A percentile compares a stretch with the other conserved stretches of the same genome.
Evolutionary conservation across 2,797 vertebrate genomes (phyloP).

Genomic region (Zenarchopterus dispar): DNA sequence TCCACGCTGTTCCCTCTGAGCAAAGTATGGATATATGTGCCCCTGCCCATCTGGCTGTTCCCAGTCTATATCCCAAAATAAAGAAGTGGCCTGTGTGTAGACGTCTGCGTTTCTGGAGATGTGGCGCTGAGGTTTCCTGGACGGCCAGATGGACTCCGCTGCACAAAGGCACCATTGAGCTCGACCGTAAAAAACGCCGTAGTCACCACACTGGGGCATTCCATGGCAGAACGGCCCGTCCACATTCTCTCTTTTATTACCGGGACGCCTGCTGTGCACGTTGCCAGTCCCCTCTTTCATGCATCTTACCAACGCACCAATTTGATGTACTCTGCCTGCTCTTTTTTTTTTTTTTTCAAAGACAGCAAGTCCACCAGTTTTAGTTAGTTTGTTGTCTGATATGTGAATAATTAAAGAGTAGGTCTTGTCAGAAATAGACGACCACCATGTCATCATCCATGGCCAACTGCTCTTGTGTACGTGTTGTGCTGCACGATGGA

Average conservation of each 20-base stretch:
- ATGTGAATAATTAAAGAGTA: too few relatives aligned
- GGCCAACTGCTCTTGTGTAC: not conserved
- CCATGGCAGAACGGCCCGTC: conserved; percentile 48
- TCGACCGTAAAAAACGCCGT: conserved; percentile 62
- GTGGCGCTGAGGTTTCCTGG: conserved; percentile 64
- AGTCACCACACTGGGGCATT: conserved; percentile 67
- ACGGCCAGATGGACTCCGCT: conserved; percentile 66
- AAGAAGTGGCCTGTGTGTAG: conserved; percentile 51
- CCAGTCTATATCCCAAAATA: conserved; percentile 60
- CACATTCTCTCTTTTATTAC: conserved; percentile 52
- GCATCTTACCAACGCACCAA: conserved; percentile 29
- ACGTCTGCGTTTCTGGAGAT: conserved; percentile 59
- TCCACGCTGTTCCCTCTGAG: not conserved
- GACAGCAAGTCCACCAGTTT: too few relatives aligned
- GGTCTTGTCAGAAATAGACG: not conserved
- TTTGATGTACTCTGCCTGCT: not conserved
- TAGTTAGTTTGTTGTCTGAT: too few relatives aligned
- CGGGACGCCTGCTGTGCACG: conserved; percentile 27
- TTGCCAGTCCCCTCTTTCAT: conserved; percentile 51
- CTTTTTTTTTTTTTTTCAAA: not conserved
- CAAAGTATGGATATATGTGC: not conserved
- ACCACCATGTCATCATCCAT: not conserved
- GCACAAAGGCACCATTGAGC: conserved; percentile 75
- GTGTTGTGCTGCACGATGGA: not conserved
- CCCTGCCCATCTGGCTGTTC: conserved; percentile 16